These are phyloP conservation scores for Phanerotoma sp. DNA, from an alignment of 2,888 invertebrate genomes.

Conservation along the genomic window DNA sequence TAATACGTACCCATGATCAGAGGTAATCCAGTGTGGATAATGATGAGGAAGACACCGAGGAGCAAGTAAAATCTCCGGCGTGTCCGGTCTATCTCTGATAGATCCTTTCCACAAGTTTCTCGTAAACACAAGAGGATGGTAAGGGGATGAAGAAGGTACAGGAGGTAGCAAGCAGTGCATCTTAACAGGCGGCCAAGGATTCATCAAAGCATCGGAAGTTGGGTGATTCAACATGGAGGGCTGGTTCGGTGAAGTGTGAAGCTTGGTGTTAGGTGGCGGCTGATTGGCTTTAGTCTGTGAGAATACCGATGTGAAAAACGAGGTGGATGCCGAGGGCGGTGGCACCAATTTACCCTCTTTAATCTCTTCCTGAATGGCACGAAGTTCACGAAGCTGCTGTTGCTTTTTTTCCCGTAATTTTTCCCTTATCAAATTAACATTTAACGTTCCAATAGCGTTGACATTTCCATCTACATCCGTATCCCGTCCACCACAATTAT, in stretches of 20 bases:
- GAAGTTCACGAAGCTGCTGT: slow-evolving; percentile 79
- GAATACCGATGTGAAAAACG: slow-evolving; percentile 48
- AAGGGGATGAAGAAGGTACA: slow-evolving; percentile 48
- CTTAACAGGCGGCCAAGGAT: slow-evolving; percentile 54
- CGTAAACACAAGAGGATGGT: slow-evolving; percentile 46
- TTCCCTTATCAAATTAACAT: slow-evolving; percentile 67
- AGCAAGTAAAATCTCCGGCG: slow-evolving; percentile 77
- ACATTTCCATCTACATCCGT: slow-evolving; percentile 68
- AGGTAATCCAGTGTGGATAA: slow-evolving; percentile 51
- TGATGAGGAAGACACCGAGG: slow-evolving; percentile 62
- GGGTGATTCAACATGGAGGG: slow-evolving; percentile 35
- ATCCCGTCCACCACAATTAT: no score
- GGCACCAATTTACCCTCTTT: slow-evolving; percentile 77
- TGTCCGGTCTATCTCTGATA: slow-evolving; percentile 69
- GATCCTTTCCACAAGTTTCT: slow-evolving; percentile 51
- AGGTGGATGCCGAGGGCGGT: slow-evolving; percentile 63
- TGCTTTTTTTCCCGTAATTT: slow-evolving; percentile 87
- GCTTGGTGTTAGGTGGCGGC: slow-evolving; percentile 64
- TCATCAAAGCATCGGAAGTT: slow-evolving; percentile 42
- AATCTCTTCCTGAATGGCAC: slow-evolving; percentile 84
- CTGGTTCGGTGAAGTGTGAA: slow-evolving; percentile 46
- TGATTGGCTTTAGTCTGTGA: slow-evolving; percentile 49
- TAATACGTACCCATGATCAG: slow-evolving; percentile 45
- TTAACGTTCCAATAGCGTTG: slow-evolving; percentile 70
- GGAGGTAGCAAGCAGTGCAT: slow-evolving; percentile 54